phyloP scores from a whole-genome alignment of 2,113 vertebrate species.

The Rhegmatorhina hoffmannsi region DNA sequence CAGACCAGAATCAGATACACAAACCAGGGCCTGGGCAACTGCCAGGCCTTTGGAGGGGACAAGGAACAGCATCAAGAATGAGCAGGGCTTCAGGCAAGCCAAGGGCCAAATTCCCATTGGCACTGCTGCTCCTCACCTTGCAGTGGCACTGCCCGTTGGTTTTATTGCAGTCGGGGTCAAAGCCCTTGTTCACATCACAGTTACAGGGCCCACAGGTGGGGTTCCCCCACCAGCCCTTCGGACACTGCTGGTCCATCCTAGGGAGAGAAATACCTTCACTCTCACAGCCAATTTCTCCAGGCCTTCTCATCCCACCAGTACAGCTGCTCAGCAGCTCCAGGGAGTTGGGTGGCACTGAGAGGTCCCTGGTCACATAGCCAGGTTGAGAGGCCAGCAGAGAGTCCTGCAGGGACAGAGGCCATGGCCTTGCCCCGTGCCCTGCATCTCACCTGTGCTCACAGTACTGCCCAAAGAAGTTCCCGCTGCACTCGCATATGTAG shows the following conservation, averaged over 20 bases:
- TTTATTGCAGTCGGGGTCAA: slow-evolving; percentile 94
- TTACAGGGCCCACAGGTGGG: slow-evolving; percentile 94
- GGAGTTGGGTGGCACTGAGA: background rate
- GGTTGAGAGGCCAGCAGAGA: background rate
- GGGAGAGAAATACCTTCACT: background rate
- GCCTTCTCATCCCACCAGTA: background rate
- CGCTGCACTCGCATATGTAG: slow-evolving; percentile 90
- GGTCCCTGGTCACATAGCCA: background rate
- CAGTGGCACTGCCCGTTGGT: slow-evolving; percentile 93
- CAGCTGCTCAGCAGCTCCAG: background rate
- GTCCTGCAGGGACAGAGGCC: background rate
- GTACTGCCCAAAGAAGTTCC: slow-evolving; percentile 92
- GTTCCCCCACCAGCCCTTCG: slow-evolving; percentile 96
- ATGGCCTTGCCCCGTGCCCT: background rate
- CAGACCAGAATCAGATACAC: fast-evolving
- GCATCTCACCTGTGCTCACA: slow-evolving; percentile 91
- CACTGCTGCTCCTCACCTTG: slow-evolving; percentile 82
- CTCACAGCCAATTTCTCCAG: background rate
- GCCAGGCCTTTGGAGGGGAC: background rate
- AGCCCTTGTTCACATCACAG: slow-evolving; percentile 91
- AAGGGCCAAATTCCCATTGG: fast-evolving
- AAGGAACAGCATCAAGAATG: background rate
- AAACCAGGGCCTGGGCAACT: background rate
- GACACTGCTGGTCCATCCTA: slow-evolving; percentile 96
- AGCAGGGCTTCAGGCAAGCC: background rate